These are phyloP conservation scores for Stylophora pistillata DNA, from an alignment of 64 coral and sea anemone species.

Conservation along the genomic window DNA sequence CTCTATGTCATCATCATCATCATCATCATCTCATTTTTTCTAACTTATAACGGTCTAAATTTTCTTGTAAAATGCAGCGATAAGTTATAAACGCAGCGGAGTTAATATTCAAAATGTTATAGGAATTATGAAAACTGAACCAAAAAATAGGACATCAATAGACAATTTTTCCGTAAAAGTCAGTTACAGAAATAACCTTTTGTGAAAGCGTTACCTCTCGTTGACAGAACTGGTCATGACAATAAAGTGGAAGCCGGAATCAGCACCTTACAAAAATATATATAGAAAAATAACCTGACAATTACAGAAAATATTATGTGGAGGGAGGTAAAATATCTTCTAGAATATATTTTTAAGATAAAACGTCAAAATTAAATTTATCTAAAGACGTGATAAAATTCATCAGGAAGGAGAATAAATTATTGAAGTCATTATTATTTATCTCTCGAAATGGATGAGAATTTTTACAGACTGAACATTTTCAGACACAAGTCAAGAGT, in stretches of 20 bases:
- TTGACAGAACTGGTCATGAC: background rate
- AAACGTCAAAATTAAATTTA: too few species aligned
- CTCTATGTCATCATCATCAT: too few species aligned
- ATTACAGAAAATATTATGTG: too few species aligned
- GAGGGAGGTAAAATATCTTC: too few species aligned
- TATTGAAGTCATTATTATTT: constrained; percentile 10
- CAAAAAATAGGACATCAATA: too few species aligned
- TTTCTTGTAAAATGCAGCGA: background rate
- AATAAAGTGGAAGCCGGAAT: background rate
- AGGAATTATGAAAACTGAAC: background rate
- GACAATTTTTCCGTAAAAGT: too few species aligned
- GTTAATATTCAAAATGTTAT: background rate
- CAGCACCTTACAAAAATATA: too few species aligned
- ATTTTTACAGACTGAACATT: background rate
- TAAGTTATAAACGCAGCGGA: background rate
- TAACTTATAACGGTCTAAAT: background rate
- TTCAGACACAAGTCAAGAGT: background rate
- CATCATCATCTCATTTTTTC: background rate
- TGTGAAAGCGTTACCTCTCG: too few species aligned
- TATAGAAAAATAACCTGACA: too few species aligned
- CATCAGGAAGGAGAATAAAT: background rate
- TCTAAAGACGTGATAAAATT: too few species aligned
- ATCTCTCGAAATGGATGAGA: background rate
- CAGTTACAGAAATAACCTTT: too few species aligned
- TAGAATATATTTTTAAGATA: too few species aligned